phyloP scores from a whole-genome alignment of 1,140 invertebrate genomes.

The Archivesica marissinica region DNA sequence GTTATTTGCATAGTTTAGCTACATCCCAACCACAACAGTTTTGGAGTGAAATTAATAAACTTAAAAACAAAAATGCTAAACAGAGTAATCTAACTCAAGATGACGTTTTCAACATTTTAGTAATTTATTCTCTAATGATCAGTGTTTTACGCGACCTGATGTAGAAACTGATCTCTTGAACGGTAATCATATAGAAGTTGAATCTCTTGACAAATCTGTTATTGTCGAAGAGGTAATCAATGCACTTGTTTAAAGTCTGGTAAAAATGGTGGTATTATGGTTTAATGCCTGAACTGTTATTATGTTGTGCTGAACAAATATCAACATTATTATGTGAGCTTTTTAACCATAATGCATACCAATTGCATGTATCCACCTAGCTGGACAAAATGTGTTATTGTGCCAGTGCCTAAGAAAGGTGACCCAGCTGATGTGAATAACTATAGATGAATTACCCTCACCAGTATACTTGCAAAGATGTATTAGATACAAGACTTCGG shows the following conservation, averaged over 20 bases:
- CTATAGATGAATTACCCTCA: constrained; percentile 39
- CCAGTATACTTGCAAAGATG: no score
- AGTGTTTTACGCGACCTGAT: background rate
- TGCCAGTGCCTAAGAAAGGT: background rate
- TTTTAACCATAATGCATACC: background rate
- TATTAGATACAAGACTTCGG: no score
- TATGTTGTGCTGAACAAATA: background rate
- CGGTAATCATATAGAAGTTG: background rate
- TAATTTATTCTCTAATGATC: background rate
- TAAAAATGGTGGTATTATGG: constrained; percentile 12
- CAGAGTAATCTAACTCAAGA: background rate
- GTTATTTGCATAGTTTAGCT: background rate
- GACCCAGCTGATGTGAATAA: constrained; percentile 24
- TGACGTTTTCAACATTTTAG: background rate
- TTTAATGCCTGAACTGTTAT: background rate
- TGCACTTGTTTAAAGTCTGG: background rate
- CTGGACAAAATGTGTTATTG: background rate
- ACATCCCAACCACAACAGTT: background rate
- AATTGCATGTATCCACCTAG: background rate
- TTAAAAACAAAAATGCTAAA: background rate
- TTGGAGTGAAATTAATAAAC: constrained; percentile 2
- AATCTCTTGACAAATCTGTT: background rate
- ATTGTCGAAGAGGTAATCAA: background rate
- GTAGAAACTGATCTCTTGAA: background rate
- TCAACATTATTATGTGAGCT: background rate